Conservation (phyloP, 1,140 invertebrate species). For the Brachionus angularis region DNA sequence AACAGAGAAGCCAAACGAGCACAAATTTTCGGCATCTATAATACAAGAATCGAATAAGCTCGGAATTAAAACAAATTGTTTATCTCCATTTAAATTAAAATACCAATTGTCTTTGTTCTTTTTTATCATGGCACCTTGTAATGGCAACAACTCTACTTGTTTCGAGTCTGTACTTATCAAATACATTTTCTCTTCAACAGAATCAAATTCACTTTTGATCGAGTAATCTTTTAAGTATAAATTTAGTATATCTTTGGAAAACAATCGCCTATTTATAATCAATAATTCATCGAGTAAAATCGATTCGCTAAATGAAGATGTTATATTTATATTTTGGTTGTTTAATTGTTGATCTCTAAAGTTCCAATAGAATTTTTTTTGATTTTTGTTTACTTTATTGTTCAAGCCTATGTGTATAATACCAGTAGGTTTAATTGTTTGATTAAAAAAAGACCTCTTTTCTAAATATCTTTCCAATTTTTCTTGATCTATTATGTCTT, state of each 20-base stretch:
- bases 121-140: constrained; percentile 10
- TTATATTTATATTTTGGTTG: not conserved
- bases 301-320: not conserved
- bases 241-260: constrained; percentile 4
- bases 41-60: constrained; percentile 20
- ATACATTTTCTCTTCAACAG: constrained; percentile 32
- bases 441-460: constrained; percentile 19
- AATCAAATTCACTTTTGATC: constrained; percentile 15
- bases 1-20: constrained; percentile 15
- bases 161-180: not conserved
- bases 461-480: not conserved
- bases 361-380: not conserved
- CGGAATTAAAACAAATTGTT: constrained; percentile 18
- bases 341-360: not conserved
- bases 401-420: constrained; percentile 14
- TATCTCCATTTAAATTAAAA: constrained; percentile 10
- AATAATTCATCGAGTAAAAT: constrained; percentile 33
- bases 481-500: not conserved
- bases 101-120: constrained; percentile 40
- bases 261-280: not conserved
- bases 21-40: constrained; percentile 38
- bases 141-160: constrained; percentile 7
- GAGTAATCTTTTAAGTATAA: constrained; percentile 39
- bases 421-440: not conserved
- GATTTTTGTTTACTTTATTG: not conserved